phyloP scores from a whole-genome alignment of 2,797 vertebrate genomes.

The Otolemur crassicaudatus region DNA sequence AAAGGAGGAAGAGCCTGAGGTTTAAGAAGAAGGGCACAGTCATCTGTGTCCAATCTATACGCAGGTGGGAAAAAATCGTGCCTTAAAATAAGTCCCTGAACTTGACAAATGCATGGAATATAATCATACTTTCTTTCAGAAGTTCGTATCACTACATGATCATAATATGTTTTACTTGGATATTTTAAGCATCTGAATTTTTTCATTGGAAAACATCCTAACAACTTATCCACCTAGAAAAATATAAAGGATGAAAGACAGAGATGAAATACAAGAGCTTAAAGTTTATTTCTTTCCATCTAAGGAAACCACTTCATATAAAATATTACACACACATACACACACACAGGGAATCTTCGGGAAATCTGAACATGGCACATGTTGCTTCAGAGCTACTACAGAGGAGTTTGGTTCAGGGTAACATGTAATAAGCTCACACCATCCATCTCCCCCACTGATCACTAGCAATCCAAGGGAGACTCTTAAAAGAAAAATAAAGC shows the following conservation, averaged over 20 bases:
- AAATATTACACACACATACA: not conserved
- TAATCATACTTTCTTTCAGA: not conserved
- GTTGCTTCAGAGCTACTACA: not conserved
- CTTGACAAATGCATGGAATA: not conserved
- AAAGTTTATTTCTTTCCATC: not conserved
- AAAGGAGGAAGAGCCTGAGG: not conserved
- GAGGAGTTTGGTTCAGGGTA: not conserved
- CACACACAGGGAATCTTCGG: not conserved
- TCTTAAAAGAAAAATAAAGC: not conserved
- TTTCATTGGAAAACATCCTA: not conserved
- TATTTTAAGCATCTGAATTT: not conserved
- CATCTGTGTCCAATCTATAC: not conserved
- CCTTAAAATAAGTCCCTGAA: not conserved
- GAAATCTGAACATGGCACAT: not conserved
- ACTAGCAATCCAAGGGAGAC: not conserved
- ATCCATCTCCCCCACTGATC: not conserved
- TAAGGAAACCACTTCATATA: not conserved
- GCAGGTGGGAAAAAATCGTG: not conserved
- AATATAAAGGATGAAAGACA: not conserved
- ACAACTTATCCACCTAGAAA: not conserved
- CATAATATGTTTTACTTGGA: not conserved
- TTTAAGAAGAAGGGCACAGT: not conserved
- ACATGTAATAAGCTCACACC: accelerated
- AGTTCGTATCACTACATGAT: not conserved
- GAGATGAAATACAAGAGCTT: not conserved